phyloP scores from a whole-genome alignment of 2,888 invertebrate species.

The Erannis defoliaria region DNA sequence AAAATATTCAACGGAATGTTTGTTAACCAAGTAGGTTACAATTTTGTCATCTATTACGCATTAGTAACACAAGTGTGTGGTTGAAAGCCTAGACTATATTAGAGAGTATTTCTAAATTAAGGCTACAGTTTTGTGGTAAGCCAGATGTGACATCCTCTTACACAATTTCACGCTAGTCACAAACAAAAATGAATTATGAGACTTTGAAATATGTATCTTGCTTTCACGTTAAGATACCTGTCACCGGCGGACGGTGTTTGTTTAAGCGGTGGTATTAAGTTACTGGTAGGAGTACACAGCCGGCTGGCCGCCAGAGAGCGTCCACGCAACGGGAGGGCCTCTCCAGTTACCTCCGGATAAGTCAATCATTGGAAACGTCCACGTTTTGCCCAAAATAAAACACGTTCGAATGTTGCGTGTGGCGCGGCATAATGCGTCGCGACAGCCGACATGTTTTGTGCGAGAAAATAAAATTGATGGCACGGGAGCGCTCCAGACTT shows the following conservation, averaged over 20 bases:
- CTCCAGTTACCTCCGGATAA: conserved; percentile 86
- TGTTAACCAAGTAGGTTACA: too few species aligned
- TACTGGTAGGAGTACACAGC: conserved; percentile 54
- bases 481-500: conserved; percentile 77
- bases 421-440: conserved; percentile 82
- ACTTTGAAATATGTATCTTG: conserved; percentile 57
- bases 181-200: conserved; percentile 47
- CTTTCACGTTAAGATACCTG: conserved; percentile 71
- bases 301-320: conserved; percentile 52
- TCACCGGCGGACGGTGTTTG: conserved; percentile 67
- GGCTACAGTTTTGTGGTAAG: not conserved
- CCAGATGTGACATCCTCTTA: conserved; percentile 40
- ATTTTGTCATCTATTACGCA: too few species aligned
- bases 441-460: conserved; percentile 86
- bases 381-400: conserved; percentile 83
- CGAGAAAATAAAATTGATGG: conserved; percentile 86
- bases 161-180: conserved; percentile 46
- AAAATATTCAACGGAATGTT: too few species aligned
- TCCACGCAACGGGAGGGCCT: conserved; percentile 72
- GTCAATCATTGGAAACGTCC: conserved; percentile 85
- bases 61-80: not conserved
- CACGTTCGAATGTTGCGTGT: conserved; percentile 81
- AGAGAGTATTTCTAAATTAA: not conserved
- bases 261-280: conserved; percentile 66
- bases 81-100: not conserved